Evolutionary conservation across 2,888 invertebrate species (phyloP).

Genomic region (Chymomyza amoena): DNA sequence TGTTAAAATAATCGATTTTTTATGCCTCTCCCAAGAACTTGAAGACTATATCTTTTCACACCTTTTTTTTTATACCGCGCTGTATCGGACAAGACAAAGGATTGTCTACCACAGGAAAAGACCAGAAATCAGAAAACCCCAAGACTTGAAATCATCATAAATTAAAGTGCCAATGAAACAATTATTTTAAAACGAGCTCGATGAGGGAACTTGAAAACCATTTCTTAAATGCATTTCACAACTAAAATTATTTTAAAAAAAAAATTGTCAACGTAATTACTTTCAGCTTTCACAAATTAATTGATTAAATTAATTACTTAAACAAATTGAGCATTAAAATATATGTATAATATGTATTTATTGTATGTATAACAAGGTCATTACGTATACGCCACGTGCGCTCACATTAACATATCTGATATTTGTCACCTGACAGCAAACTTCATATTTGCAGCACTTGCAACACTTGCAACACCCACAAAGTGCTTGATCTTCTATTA

Average conservation of each 20-base stretch:
- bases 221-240: background rate
- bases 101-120: too few species aligned
- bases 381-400: constrained; percentile 25
- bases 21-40: too few species aligned
- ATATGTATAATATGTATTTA: too few species aligned
- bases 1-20: too few species aligned
- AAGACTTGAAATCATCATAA: too few species aligned
- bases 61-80: too few species aligned
- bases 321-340: too few species aligned
- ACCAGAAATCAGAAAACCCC: too few species aligned
- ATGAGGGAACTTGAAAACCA: background rate
- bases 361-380: constrained; percentile 37
- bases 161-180: background rate
- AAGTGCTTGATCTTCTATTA: constrained; percentile 32
- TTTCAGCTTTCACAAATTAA: background rate
- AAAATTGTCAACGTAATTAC: background rate
- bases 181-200: background rate
- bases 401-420: constrained; percentile 3
- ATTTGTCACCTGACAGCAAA: constrained; percentile 38
- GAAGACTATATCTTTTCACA: too few species aligned
- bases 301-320: background rate
- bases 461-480: constrained; percentile 55
- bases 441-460: constrained; percentile 39
- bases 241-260: background rate
- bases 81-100: too few species aligned